phyloP scores from a whole-genome alignment of 2,113 vertebrate species.

The Brachyhypopomus gauderio region DNA sequence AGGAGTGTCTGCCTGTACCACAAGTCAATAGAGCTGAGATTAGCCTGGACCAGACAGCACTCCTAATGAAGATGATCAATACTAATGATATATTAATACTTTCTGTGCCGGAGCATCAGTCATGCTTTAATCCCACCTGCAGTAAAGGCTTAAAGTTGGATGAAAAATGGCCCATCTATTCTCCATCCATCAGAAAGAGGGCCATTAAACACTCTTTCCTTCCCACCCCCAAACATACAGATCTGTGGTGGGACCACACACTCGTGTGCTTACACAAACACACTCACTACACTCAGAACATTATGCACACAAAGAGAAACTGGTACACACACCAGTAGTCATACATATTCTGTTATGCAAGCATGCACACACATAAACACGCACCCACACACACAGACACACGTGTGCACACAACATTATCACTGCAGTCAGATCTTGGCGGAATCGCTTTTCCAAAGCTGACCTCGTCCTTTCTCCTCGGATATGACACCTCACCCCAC shows the following conservation, averaged over 20 bases:
- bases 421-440: not conserved
- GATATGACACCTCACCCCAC: not conserved
- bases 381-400: too few species aligned
- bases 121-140: slow-evolving; percentile 68
- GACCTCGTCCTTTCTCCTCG: not conserved
- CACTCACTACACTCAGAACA: slow-evolving; percentile 17
- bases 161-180: slow-evolving; percentile 62
- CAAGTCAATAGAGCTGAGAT: slow-evolving; percentile 79
- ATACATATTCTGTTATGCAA: not conserved
- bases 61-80: slow-evolving; percentile 81
- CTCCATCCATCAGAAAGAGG: slow-evolving; percentile 69
- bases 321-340: not conserved
- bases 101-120: slow-evolving; percentile 77
- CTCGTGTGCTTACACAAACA: slow-evolving; percentile 27
- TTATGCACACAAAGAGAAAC: slow-evolving; percentile 19
- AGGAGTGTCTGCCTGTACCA: slow-evolving; percentile 44
- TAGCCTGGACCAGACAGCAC: slow-evolving; percentile 69
- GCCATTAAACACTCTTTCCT: slow-evolving; percentile 46
- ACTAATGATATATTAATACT: slow-evolving; percentile 93
- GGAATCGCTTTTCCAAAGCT: not conserved
- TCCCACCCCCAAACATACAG: slow-evolving; percentile 31
- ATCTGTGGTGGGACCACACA: slow-evolving; percentile 48
- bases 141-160: slow-evolving; percentile 51
- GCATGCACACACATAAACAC: not conserved
- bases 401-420: not conserved